Evolutionary conservation across 2,113 vertebrate species (phyloP), one percentile per base, ranked within the genome.

Genomic region (Helogale parvula): DNA sequence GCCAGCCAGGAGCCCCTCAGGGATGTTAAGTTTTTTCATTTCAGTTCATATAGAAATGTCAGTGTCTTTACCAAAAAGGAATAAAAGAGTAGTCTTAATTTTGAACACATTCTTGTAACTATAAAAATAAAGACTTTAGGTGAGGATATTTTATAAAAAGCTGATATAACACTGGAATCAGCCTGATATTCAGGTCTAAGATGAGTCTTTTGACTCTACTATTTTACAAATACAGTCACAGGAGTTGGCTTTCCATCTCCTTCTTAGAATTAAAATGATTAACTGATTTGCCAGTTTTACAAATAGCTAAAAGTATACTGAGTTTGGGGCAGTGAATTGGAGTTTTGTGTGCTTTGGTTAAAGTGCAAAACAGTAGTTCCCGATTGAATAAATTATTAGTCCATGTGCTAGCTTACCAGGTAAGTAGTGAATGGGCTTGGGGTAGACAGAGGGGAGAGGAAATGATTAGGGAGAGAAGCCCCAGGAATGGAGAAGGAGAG

Each of bases 31-130:
- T 60, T 63, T 89, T 91, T 92, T 69, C 35, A 82, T 77, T 93
- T 96, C 89, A 23, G 12, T 80, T 97, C 50, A 95, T 27, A 9
- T 80, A 89, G 76, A 96, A 95, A 91, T 96, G 45, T 88, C 92
- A 79, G 38, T 92, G 38, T 50, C 54, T 87, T 91, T 89, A 89
- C 45, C 45, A 81, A 92, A 93, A 90, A 85, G 45, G 90, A 90
- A 31, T 84, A 77, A 86, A 93, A 92, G 25, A 38, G 7, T 87
- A 66, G 29, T 63, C 96, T 95, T 54, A n/a, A 45, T 97, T 92
- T 94, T 88, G 76, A 79, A 93, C 91, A 95, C 66, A 90, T 91
- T 86, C 93, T 50, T 72, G 2, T 91, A 93, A 86, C 33, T 52
- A 38, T 33, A 63, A 79, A 93, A 45, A 57, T 90, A 38, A 84